Conservation (phyloP, 2,113 vertebrate genomes). For the Cichladusa arquata region DNA sequence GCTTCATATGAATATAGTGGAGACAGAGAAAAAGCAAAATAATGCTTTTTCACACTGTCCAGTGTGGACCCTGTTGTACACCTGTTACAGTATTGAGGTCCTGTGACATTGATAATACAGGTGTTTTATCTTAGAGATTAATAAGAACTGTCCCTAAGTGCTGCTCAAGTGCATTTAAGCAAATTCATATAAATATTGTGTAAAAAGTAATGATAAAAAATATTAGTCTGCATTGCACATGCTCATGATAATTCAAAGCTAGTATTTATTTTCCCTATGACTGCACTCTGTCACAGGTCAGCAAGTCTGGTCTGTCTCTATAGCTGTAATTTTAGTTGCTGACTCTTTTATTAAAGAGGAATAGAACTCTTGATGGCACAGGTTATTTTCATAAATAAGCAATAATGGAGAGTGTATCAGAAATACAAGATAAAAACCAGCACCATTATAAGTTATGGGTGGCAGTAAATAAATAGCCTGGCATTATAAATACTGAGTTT, state of each 20-base stretch:
- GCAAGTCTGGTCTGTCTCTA: neutral
- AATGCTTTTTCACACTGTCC: fast-evolving
- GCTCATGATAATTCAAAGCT: neutral
- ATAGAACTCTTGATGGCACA: neutral
- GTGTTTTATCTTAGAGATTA: neutral
- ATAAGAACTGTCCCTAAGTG: neutral
- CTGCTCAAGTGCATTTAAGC: neutral
- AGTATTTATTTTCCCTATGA: neutral
- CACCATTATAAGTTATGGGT: neutral
- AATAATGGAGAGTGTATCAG: neutral
- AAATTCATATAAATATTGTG: neutral
- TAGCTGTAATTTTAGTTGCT: neutral
- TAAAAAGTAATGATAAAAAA: neutral
- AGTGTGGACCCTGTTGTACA: neutral
- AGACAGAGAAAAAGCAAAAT: neutral
- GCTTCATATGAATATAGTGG: fast-evolving
- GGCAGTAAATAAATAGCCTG: neutral
- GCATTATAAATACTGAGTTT: neutral
- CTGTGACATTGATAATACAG: neutral
- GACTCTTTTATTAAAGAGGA: neutral
- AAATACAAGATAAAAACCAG: neutral
- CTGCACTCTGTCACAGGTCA: neutral
- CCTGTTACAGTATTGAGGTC: fast-evolving
- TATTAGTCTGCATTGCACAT: neutral
- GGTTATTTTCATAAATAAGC: neutral